Base-by-base conservation (phyloP, 1,140 invertebrate species). In the Cydia pomonella region DNA sequence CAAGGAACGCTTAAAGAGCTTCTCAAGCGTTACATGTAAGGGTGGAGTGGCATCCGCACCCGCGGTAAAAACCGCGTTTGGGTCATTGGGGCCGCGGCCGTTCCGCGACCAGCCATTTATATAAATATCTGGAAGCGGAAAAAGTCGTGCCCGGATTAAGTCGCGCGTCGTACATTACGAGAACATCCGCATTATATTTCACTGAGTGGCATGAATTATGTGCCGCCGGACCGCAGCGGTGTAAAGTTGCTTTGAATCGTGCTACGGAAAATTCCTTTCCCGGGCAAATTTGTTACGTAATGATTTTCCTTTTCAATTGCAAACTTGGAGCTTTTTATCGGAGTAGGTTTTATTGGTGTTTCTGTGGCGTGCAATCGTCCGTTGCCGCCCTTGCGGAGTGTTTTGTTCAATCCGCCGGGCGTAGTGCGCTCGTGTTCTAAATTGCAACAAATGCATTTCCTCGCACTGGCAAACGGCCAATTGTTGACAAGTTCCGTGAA, bases 131-230 rank as follows among this genome's bases (percentile, higher is more conserved):
- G 23, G 79, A 72, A 77, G 76, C 76, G 81, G 84, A 87, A 87
- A 87, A 87, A 87, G 75, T 86, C 77, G 81, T 73, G 80, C 63
- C 76, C 74, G 83, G 82, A 89, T 87, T 87, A 87, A 87, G 87
- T 89, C 84, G 82, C 84, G 79, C 81, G 83, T 82, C 83, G 87
- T 89, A 87, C 81, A 87, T 87, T 89, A 87, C 82, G 83, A 87
- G 85, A 84, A 87, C 80, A 87, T 87, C 87, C 86, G 84, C 84
- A 84, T 89, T 86, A 89, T 87, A 89, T 89, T 87, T 89, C 84
- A 87, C 83, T 77, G 81, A 83, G 80, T 76, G 80, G 77, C 85
- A 87, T 89, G 87, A 89, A 80, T 87, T 89, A 89, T 89, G 83
- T 80, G 79, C 79, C 76, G 80, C 75, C 77, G 79, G 83, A 80